phyloP scores from a whole-genome alignment of 2,797 vertebrate species.

The Hydrocynus forskahlii region DNA sequence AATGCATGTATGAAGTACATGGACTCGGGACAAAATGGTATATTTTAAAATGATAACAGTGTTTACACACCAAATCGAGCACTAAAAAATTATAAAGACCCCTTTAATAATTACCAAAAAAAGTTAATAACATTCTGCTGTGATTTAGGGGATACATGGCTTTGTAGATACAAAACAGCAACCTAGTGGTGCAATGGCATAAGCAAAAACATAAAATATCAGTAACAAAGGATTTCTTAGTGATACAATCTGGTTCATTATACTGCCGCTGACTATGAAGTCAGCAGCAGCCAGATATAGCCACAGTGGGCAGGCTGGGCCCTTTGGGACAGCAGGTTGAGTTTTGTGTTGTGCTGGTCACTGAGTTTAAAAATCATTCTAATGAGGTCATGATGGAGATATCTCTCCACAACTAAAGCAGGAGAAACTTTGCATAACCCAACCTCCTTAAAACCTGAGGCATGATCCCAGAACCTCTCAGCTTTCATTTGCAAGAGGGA shows the following conservation, averaged over 20 bases:
- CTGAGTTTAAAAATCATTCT: conserved; percentile 6
- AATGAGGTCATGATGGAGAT: not conserved
- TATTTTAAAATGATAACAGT: too few relatives aligned
- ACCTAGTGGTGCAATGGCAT: not conserved
- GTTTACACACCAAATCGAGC: too few relatives aligned
- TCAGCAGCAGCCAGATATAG: conserved; percentile 13
- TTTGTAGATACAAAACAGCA: not conserved
- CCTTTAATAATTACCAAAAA: too few relatives aligned
- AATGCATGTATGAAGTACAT: too few relatives aligned
- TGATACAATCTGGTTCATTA: conserved; percentile 2
- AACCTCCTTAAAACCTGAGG: too few relatives aligned
- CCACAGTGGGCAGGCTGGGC: not conserved
- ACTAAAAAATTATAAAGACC: too few relatives aligned
- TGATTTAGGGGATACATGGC: not conserved
- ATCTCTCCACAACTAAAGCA: not conserved
- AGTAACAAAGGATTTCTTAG: not conserved
- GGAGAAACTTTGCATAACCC: not conserved
- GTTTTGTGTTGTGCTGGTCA: not conserved
- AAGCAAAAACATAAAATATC: not conserved
- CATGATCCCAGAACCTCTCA: not conserved
- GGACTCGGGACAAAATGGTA: too few relatives aligned
- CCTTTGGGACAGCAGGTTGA: conserved; percentile 7
- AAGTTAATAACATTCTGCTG: not conserved
- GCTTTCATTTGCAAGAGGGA: not conserved
- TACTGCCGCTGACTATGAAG: not conserved